Evolutionary conservation across 2,888 invertebrate genomes (phyloP).

Genomic region (Lasiommata megera): DNA sequence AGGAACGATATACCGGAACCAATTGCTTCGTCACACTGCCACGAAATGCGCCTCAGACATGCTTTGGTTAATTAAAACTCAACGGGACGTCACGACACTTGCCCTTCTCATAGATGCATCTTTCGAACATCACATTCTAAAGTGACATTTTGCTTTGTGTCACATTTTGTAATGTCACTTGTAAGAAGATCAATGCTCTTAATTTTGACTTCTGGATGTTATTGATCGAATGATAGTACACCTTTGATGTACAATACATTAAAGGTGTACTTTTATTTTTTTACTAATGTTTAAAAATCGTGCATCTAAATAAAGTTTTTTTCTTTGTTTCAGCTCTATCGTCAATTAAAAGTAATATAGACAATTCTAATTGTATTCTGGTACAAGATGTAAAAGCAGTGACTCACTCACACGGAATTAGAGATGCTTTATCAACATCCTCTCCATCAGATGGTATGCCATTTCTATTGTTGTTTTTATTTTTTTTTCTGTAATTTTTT

Average conservation of each 20-base stretch:
- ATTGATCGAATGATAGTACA: conserved; percentile 13
- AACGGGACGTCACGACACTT: conserved; percentile 69
- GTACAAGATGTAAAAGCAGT: conserved; percentile 94
- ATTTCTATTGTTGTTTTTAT: neutral
- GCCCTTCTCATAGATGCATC: conserved; percentile 50
- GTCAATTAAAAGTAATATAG: conserved; percentile 94
- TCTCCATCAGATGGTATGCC: conserved; percentile 72
- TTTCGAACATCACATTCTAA: conserved; percentile 49
- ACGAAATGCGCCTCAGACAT: conserved; percentile 65
- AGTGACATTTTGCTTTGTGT: conserved; percentile 65
- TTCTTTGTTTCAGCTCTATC: conserved; percentile 88
- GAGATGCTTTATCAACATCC: conserved; percentile 84
- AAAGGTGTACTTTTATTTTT: neutral
- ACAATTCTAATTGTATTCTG: conserved; percentile 93
- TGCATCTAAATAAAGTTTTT: conserved; percentile 19
- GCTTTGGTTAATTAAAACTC: conserved; percentile 75
- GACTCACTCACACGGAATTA: conserved; percentile 91
- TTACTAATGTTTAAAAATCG: neutral
- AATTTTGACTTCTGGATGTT: conserved; percentile 36
- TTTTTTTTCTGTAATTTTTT: neutral
- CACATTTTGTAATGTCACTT: conserved; percentile 53
- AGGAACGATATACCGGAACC: conserved; percentile 62
- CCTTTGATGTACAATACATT: neutral
- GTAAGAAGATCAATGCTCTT: conserved; percentile 44
- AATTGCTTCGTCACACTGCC: conserved; percentile 72